Evolutionary conservation across 2,113 vertebrate species (phyloP).

Genomic region (Caloenas nicobarica): DNA sequence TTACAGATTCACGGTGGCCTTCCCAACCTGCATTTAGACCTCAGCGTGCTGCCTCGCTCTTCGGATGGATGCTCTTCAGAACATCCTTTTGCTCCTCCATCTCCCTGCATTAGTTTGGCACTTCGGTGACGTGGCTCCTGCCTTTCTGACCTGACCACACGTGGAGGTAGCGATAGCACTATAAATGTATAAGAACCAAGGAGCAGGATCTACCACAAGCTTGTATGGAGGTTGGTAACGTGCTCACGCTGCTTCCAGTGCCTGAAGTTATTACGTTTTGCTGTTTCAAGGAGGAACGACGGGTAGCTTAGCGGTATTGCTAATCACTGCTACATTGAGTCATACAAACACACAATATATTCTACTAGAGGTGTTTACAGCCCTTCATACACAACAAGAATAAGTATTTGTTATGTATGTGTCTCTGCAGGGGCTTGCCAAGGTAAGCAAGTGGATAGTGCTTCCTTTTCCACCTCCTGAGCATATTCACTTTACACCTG

Average conservation of each 20-base stretch:
- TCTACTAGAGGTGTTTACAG: neutral
- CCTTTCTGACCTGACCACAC: neutral
- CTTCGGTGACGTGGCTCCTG: neutral
- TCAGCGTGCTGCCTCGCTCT: neutral
- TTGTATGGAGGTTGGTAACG: accelerated
- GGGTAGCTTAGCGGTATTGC: neutral
- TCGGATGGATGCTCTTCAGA: neutral
- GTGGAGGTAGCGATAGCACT: accelerated
- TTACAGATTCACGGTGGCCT: neutral
- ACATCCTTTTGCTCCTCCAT: neutral
- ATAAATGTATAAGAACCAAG: neutral
- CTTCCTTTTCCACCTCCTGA: neutral
- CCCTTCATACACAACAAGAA: neutral
- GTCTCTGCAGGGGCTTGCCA: neutral
- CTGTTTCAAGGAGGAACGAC: neutral
- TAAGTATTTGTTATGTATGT: neutral
- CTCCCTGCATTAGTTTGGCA: neutral
- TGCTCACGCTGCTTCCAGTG: neutral
- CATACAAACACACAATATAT: neutral
- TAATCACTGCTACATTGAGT: neutral
- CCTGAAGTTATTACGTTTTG: neutral
- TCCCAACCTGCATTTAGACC: neutral
- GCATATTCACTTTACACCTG: neutral
- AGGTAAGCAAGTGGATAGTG: neutral
- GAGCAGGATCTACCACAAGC: neutral